phyloP scores from a whole-genome alignment of 2,797 vertebrate species.

The Nyctalus aviator region DNA sequence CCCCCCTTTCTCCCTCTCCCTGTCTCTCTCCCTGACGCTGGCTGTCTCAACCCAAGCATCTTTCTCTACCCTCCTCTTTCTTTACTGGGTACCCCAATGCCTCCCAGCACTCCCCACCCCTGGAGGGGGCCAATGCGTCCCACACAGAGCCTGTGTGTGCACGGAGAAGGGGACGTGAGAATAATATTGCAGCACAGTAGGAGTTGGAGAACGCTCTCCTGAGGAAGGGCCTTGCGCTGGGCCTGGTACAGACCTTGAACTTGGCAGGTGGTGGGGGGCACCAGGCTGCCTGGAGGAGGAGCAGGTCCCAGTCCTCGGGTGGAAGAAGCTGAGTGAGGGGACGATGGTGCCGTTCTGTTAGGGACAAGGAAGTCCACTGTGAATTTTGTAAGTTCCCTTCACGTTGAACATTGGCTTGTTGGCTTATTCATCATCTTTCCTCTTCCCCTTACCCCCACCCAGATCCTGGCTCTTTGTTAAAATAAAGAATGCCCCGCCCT shows the following conservation, averaged over 20 bases:
- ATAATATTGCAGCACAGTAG: fast-evolving
- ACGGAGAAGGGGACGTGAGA: fast-evolving
- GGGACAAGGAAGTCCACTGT: background rate
- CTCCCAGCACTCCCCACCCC: background rate
- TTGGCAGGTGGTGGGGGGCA: background rate
- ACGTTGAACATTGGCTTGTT: constrained; percentile 7
- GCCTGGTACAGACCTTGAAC: background rate
- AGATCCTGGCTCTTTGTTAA: constrained; percentile 31
- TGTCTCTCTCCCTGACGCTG: background rate
- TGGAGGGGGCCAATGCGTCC: background rate
- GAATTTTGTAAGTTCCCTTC: background rate
- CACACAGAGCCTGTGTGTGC: background rate
- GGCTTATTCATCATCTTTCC: background rate
- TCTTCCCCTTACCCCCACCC: background rate
- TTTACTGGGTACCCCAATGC: fast-evolving
- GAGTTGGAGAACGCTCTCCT: no score
- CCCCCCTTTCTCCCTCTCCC: background rate
- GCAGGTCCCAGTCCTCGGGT: fast-evolving
- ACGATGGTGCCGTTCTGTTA: background rate
- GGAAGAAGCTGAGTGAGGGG: background rate
- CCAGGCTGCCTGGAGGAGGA: background rate
- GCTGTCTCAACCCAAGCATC: background rate
- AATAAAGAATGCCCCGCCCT: background rate
- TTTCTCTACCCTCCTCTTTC: background rate
- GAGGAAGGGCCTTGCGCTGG: background rate